Evolutionary conservation across 2,113 vertebrate species (phyloP).

Genomic region (Brachyhypopomus gauderio): DNA sequence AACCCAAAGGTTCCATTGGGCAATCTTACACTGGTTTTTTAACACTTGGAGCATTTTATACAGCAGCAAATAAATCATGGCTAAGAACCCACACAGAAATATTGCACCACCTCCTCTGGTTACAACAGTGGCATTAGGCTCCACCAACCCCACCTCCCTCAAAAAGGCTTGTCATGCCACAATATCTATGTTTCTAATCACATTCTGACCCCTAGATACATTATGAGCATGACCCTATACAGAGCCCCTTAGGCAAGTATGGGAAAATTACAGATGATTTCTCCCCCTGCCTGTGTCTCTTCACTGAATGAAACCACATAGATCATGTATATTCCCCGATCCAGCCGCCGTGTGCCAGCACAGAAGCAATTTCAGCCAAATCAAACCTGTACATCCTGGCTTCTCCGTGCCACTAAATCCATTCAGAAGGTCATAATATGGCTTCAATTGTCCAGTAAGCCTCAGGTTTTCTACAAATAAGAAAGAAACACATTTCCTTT

Average conservation of each 20-base stretch:
- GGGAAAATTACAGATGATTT: constrained; percentile 40
- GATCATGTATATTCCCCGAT: constrained; percentile 37
- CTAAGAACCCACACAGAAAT: not conserved
- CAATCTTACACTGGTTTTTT: not conserved
- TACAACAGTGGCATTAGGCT: constrained; percentile 10
- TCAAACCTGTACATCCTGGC: constrained; percentile 52
- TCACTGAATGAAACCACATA: constrained; percentile 53
- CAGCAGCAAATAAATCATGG: not conserved
- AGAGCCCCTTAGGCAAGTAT: constrained; percentile 24
- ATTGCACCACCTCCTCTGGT: not conserved
- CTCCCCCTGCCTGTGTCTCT: constrained; percentile 11
- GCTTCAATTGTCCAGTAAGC: constrained; percentile 51
- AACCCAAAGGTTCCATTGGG: not conserved
- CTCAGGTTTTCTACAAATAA: constrained; percentile 33
- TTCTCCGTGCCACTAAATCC: constrained; percentile 54
- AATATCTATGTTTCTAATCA: constrained; percentile 38
- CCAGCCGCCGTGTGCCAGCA: constrained; percentile 51
- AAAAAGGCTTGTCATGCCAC: constrained; percentile 12
- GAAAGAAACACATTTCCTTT: constrained; percentile 46
- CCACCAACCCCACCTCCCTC: not conserved
- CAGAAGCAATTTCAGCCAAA: constrained; percentile 61
- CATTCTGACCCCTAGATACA: constrained; percentile 37
- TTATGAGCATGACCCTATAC: constrained; percentile 31
- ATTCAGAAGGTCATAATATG: constrained; percentile 63
- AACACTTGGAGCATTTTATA: not conserved